Base-by-base conservation (phyloP, 2,888 invertebrate species). In the Orchesella flavescens region DNA sequence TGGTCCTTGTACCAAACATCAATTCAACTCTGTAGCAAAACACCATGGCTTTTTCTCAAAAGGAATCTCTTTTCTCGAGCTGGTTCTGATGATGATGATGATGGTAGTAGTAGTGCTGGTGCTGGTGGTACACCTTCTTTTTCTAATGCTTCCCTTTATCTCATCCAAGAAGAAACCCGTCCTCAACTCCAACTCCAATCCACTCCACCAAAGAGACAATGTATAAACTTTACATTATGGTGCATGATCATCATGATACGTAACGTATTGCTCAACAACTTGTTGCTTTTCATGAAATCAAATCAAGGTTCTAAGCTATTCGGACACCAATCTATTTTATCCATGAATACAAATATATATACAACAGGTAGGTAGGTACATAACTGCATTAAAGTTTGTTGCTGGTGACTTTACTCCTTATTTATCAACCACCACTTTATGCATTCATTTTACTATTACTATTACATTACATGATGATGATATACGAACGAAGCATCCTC, bases 141-240 rank as follows among this genome's bases (percentile, higher is more conserved):
- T 65, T 65, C 23, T 65, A 23, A 53, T 53, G 15, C 15, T 53
- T 53, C 53, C 61, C 61, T 61, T 61, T 61, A 61, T 61, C 61
- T 21, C 34, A 53, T 53, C 15, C 4, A 53, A 53, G 10, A 19
- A 61, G 61, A 21, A 61, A 61, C 61, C 61, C 21, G 57, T 57
- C 57, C 57, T 57, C 57, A 34, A 34, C 34, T 34, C 34, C 34
- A 34, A 34, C 2, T 34, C 34, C 7, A 34, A 7, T 7, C 17
- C 2, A 57, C 19, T 4, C 57, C 55, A 55, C 10, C 55, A 55
- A 55, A n/a, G n/a, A n/a, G n/a, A n/a, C n/a, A 55, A 15, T n/a
- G 55, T 5, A 46, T 10, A 46, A 46, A 13, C 46, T n/a, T n/a
- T n/a, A 34, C 34, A 34, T 34, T 2, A 34, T 34, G 34, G 34